phyloP scores from a whole-genome alignment of 2,888 invertebrate genomes.

The Stenchaetothrips biformis region DNA sequence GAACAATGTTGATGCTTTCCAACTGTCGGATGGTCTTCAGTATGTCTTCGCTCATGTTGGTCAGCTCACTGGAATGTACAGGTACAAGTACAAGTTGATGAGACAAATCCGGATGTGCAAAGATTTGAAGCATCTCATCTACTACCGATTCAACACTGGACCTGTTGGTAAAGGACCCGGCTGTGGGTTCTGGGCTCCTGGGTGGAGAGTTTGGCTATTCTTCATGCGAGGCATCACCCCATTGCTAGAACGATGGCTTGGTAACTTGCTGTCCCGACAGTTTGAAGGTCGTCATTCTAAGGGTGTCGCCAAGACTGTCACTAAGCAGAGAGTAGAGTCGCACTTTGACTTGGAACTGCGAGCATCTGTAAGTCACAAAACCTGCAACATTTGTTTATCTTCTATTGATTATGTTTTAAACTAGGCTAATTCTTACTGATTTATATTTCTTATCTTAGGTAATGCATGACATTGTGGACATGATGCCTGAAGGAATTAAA shows the following conservation, averaged over 20 bases:
- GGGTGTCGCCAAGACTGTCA: conserved; percentile 99
- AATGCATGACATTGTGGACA: conserved; percentile 95
- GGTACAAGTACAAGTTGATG: conserved; percentile 98
- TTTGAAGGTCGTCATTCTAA: conserved; percentile 99
- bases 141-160: conserved; percentile 98
- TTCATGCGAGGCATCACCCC: conserved; percentile 99
- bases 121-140: conserved; percentile 97
- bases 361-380: conserved; percentile 81
- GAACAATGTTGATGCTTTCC: conserved; percentile 99
- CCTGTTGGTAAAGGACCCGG: conserved; percentile 98
- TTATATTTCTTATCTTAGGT: conserved; percentile 40
- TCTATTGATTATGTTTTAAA: not conserved
- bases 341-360: conserved; percentile 98
- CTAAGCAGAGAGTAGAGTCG: conserved; percentile 98
- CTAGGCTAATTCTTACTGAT: conserved; percentile 11
- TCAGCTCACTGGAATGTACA: conserved; percentile 98
- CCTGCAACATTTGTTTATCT: conserved; percentile 11
- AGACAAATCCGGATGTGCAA: conserved; percentile 99
- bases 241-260: conserved; percentile 96
- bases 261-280: conserved; percentile 94
- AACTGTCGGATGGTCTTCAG: conserved; percentile 95
- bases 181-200: conserved; percentile 97
- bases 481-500: conserved; percentile 99
- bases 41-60: conserved; percentile 99
- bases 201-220: conserved; percentile 99